Conservation (phyloP, 2,888 invertebrate species). For the Calameuta pallipes region DNA sequence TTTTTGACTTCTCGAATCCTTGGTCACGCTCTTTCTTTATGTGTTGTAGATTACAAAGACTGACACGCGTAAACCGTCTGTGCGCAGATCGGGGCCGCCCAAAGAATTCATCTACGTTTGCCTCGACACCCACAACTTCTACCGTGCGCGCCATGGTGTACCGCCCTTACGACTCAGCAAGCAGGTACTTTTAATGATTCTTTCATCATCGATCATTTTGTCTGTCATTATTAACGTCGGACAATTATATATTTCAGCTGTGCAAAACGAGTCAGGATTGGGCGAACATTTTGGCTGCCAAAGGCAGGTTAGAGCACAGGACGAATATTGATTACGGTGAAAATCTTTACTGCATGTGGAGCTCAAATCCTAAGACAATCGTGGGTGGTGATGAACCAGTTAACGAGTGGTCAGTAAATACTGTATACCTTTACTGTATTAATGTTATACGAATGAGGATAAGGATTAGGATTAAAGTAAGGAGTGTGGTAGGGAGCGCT, state of each 20-base stretch:
- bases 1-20: neutral
- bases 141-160: conserved; percentile 77
- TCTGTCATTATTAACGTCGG: neutral
- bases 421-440: neutral
- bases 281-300: conserved; percentile 76
- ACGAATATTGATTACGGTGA: conserved; percentile 85
- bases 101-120: conserved; percentile 77
- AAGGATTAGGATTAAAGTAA: too few species aligned
- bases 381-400: conserved; percentile 80
- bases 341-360: conserved; percentile 83
- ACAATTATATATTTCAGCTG: conserved; percentile 54
- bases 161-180: conserved; percentile 75
- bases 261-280: conserved; percentile 78
- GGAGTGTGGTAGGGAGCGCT: too few species aligned
- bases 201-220: neutral
- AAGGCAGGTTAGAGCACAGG: conserved; percentile 78
- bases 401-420: conserved; percentile 77
- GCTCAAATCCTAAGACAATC: conserved; percentile 75
- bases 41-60: conserved; percentile 64
- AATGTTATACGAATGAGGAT: too few species aligned
- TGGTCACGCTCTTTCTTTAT: conserved; percentile 28
- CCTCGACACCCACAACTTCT: conserved; percentile 80
- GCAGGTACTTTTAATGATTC: conserved; percentile 60
- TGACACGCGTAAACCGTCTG: conserved; percentile 65
- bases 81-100: conserved; percentile 62